Evolutionary conservation across 2,888 invertebrate species (phyloP), one percentile per base, ranked within the genome.

Genomic region (Endotricha flammealis): DNA sequence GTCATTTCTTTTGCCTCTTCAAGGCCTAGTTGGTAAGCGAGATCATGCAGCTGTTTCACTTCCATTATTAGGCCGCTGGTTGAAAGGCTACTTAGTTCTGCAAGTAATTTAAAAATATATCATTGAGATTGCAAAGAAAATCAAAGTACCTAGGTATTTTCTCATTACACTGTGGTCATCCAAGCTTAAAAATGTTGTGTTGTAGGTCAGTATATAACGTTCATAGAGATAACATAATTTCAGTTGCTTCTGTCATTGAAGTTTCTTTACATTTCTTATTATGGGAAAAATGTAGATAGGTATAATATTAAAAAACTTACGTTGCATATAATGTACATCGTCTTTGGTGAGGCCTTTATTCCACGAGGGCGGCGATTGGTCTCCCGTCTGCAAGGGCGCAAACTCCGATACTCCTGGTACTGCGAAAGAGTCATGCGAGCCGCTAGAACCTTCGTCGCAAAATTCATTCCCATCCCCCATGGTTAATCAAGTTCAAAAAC

Each of bases 1-100:
- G 97, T 97, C 94, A 98, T 96, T 87, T 98, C 98, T 71, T 96
- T 95, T 0, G 97, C 94, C 83, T 99, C 98, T 67, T 97, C 97
- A 9, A 96, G 86, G 2, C 98, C 98, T 16, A 99, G 85, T 62
- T 96, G 95, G 74, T 98, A 99, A 0, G 98, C 97, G 41, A 95
- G 89, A 65, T 98, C 97, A 67, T 98, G 97, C 9, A 99, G 87
- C 63, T 95, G 95, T 72, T 96, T 95, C 0, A 99, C 95, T 89
- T 98, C 98, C 58, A 95, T 92, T 54, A 98, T 93, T 14, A 99
- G 85, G 45, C 94, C 93, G 42, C 94, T 91, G 35, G 95, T 92
- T 5, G 95, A 91, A 33, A 98, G 68, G 6, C 90, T 79, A 12
- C 93, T 92, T 32, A 94, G 77, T 74, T 93, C 94, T 94, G 72